Percentiles rank a stretch among this genome's conserved stretches.
phyloP scores from a whole-genome alignment of 1,140 invertebrate species.

The Penaeus japonicus region DNA sequence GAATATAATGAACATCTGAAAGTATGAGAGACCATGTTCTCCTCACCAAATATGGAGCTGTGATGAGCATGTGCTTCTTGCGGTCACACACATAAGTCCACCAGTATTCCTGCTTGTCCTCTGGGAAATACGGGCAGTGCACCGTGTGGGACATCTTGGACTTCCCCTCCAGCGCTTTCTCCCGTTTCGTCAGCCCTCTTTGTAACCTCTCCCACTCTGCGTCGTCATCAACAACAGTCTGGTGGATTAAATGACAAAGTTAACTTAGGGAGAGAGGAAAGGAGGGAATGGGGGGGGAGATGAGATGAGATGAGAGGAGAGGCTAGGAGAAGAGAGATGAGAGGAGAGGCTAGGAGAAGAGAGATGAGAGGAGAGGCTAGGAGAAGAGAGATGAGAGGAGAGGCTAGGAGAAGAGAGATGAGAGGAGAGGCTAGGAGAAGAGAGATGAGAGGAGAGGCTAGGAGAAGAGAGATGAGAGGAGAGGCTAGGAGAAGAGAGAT shows the following conservation, averaged over 20 bases:
- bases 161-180: conserved; percentile 88
- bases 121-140: conserved; percentile 94
- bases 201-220: conserved; percentile 71
- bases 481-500: no score
- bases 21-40: conserved; percentile 35
- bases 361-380: no score
- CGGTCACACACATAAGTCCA: conserved; percentile 97
- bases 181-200: conserved; percentile 70
- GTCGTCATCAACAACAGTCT: conserved; percentile 65
- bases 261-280: background rate
- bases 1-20: no score
- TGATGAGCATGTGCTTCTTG: conserved; percentile 87
- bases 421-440: no score
- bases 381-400: no score
- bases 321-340: no score
- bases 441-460: no score
- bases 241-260: background rate
- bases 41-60: conserved; percentile 88
- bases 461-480: no score
- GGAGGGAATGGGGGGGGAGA: no score
- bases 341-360: no score
- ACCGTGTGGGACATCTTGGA: conserved; percentile 94
- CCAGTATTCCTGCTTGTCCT: conserved; percentile 99
- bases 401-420: no score
- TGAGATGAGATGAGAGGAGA: no score